phyloP scores from a whole-genome alignment of 2,888 invertebrate genomes.

The Cephus spinipes region DNA sequence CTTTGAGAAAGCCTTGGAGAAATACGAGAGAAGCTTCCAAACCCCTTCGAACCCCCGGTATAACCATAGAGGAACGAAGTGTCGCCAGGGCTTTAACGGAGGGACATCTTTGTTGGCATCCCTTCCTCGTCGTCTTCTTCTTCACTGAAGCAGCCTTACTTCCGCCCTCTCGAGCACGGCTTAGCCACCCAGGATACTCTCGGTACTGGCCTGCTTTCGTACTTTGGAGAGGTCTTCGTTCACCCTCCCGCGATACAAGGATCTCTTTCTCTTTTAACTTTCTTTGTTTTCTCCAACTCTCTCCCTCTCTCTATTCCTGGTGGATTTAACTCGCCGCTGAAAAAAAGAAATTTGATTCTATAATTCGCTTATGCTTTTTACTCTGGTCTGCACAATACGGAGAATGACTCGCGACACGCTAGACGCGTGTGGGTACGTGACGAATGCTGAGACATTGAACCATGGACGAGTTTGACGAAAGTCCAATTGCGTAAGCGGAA shows the following conservation, averaged over 20 bases:
- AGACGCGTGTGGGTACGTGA: neutral
- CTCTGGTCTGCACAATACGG: conserved; percentile 10
- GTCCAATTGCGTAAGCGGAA: neutral
- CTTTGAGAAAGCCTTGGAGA: neutral
- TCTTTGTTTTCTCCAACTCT: neutral
- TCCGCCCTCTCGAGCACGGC: conserved; percentile 34
- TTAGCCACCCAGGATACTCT: conserved; percentile 23
- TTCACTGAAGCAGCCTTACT: conserved; percentile 30
- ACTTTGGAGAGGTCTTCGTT: conserved; percentile 25
- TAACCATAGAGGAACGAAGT: neutral
- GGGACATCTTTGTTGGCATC: neutral
- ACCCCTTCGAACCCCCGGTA: neutral
- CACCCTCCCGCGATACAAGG: conserved; percentile 10
- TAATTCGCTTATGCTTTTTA: neutral
- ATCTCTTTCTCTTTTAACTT: conserved; percentile 12
- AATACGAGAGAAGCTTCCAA: neutral
- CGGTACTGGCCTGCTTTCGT: conserved; percentile 17
- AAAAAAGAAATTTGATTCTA: neutral
- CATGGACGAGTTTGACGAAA: neutral
- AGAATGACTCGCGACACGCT: conserved; percentile 13
- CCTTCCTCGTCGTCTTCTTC: neutral
- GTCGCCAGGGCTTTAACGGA: neutral
- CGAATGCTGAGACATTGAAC: neutral
- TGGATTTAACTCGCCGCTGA: neutral
- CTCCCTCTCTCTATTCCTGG: neutral